Percentiles rank a stretch among this genome's conserved stretches.
phyloP scores from a whole-genome alignment of 2,797 vertebrate genomes.

The Melanotaenia trifasciata region DNA sequence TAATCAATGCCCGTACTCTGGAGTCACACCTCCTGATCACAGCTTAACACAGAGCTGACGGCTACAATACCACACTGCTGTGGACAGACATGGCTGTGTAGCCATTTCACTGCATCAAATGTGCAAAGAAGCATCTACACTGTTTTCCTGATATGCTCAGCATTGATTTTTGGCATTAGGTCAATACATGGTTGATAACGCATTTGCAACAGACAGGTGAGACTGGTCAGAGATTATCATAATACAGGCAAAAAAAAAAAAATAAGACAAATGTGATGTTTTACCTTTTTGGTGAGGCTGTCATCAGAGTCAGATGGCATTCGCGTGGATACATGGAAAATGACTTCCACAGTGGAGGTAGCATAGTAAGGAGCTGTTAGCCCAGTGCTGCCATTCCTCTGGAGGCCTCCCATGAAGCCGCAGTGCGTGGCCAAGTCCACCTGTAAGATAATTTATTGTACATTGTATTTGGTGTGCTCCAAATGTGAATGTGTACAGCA shows the following conservation, averaged over 20 bases:
- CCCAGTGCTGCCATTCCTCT: conserved; percentile 98
- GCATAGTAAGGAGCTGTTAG: conserved; percentile 95
- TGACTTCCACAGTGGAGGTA: conserved; percentile 97
- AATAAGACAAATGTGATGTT: not conserved
- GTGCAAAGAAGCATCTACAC: conserved; percentile 11
- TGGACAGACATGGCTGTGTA: conserved; percentile 60
- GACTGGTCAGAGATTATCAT: not conserved
- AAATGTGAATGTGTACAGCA: not conserved
- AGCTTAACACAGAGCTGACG: conserved; percentile 73
- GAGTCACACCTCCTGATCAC: conserved; percentile 77
- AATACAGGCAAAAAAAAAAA: not conserved
- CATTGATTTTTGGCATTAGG: conserved; percentile 4
- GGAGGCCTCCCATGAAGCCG: conserved; percentile 98
- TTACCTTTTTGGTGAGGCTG: conserved; percentile 96
- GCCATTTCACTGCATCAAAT: conserved; percentile 72
- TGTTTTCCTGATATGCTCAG: not conserved
- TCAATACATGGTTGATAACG: not conserved
- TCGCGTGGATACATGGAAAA: conserved; percentile 97
- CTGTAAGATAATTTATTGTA: conserved; percentile 69
- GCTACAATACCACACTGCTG: conserved; percentile 67
- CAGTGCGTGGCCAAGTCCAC: conserved; percentile 95
- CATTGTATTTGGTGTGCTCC: conserved; percentile 9
- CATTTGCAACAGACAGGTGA: not conserved
- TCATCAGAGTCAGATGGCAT: conserved; percentile 96
- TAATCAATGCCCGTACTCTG: conserved; percentile 79